Evolutionary conservation across 2,113 vertebrate genomes (phyloP), one percentile per base, ranked within the genome.

Genomic region (Nothocercus nigrocapillus): DNA sequence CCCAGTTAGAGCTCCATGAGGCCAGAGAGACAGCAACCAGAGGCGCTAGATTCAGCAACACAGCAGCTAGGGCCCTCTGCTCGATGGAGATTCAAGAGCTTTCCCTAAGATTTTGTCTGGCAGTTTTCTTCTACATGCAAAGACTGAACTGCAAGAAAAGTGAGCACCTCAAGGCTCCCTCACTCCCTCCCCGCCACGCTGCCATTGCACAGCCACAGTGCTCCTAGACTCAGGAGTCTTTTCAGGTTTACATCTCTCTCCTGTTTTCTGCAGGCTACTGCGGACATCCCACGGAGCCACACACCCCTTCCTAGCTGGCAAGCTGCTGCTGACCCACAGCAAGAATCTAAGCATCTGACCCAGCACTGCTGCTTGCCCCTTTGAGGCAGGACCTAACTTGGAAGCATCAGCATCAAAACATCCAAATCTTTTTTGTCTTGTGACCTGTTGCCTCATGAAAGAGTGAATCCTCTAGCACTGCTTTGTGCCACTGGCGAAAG

Each of bases 401-500:
- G 36, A 36, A 36, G 36, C 36, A 36, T 81, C 56, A 51, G 51
- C 78, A 90, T 64, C 45, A 90, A 94, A 64, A 88, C 30, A 49
- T 13, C 76, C 59, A 53, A 73, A 32, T 20, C 64, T 85, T 38
- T 88, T 86, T 66, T 90, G 49, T 75, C 61, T 78, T 88, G 88
- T 88, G 77, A 90, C 72, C 64, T 93, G 89, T 45, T 83, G 78
- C 42, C 73, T 91, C 91, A 76, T 73, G 40, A 93, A 95, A 95
- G 77, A 79, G 14, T 5, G 27, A 85, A 66, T 73, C 58, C 87
- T 84, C 69, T 45, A 32, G 38, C 63, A 86, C 20, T 49, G 47
- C 49, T 24, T 49, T 49, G 45, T 30, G 27, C 44, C 69, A 38
- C 34, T 85, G 42, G 84, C 77, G 21, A 47, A 79, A 90, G 69